Conservation (phyloP, 2,888 invertebrate species). For the Tenthredo scrophulariae region DNA sequence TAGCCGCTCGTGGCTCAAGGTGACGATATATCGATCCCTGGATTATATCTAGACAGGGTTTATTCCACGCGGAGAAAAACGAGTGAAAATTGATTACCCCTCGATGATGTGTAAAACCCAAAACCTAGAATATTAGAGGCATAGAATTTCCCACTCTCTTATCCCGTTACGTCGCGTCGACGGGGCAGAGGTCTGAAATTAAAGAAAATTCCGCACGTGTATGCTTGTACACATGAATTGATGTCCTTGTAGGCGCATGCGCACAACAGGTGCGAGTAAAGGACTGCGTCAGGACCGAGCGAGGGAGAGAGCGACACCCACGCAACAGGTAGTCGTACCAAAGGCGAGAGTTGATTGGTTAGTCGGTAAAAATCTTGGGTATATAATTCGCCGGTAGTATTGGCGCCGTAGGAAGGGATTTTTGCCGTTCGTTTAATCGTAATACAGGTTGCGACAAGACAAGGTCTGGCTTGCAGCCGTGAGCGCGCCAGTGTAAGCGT, state of each 20-base stretch:
- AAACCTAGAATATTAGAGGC: neutral
- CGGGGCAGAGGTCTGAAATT: neutral
- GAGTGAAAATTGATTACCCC: neutral
- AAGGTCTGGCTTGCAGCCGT: constrained; percentile 6
- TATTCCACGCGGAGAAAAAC: neutral
- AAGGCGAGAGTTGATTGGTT: constrained; percentile 7
- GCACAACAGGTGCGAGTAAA: constrained; percentile 60
- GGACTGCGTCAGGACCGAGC: neutral
- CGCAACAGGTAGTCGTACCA: constrained; percentile 63
- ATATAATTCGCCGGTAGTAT: constrained; percentile 1
- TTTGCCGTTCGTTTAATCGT: neutral
- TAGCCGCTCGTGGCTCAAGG: neutral
- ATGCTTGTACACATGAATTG: neutral
- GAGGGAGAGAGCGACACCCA: constrained; percentile 18
- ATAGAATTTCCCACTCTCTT: neutral
- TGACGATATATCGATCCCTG: neutral
- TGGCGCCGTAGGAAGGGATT: neutral
- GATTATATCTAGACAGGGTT: neutral
- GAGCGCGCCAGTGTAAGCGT: neutral
- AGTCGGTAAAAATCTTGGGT: neutral
- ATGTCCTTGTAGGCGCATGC: constrained; percentile 61
- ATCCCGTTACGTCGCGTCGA: neutral
- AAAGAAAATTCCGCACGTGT: constrained; percentile 15
- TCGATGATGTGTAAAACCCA: neutral
- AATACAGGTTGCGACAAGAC: constrained; percentile 8